Evolutionary conservation across 2,888 invertebrate species (phyloP), one percentile per base, ranked within the genome.

Genomic region (Cephus sareptanus): DNA sequence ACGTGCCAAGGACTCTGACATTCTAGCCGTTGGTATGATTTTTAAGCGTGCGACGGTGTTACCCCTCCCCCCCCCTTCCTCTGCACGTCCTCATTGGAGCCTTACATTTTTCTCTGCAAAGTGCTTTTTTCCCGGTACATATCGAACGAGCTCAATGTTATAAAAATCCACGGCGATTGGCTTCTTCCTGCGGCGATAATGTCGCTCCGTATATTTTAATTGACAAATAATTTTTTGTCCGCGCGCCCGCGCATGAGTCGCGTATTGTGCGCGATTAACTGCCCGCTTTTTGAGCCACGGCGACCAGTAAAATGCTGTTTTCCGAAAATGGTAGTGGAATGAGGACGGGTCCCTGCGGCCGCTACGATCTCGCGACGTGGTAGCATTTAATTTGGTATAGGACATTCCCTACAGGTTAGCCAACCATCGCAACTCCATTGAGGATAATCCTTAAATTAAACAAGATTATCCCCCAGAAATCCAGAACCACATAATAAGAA

Each of bases 271-370:
- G 75, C 75, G 40, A 33, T 33, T 34, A 40, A 35, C n/a, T 56
- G 73, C 74, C 40, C 31, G 69, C 76, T 75, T 76, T 78, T 78
- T 80, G 80, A 76, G 76, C 23, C 40, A 74, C 73, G 69, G 73
- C 37, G 73, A 75, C 76, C 73, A 73, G 77, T 79, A 84, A 85
- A 83, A 84, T 82, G 82, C 84, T 82, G 81, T 84, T 85, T 85
- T 84, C 85, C 85, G 82, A 85, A 85, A 85, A 89, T 89, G 89
- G 89, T 85, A 85, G 85, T 88, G 89, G 89, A 87, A 89, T 86
- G 89, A 87, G 81, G 83, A 88, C 88, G 83, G 83, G 88, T 88
- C 81, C 40, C 40, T 40, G 40, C 40, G 40, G 40, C 23, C 23
- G 74, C 31, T 34, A 74, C 35, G 76, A 71, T 69, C 76, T 31